These are phyloP conservation scores for Neogobius melanostomus DNA, from an alignment of 2,113 vertebrate species.

Conservation along the genomic window DNA sequence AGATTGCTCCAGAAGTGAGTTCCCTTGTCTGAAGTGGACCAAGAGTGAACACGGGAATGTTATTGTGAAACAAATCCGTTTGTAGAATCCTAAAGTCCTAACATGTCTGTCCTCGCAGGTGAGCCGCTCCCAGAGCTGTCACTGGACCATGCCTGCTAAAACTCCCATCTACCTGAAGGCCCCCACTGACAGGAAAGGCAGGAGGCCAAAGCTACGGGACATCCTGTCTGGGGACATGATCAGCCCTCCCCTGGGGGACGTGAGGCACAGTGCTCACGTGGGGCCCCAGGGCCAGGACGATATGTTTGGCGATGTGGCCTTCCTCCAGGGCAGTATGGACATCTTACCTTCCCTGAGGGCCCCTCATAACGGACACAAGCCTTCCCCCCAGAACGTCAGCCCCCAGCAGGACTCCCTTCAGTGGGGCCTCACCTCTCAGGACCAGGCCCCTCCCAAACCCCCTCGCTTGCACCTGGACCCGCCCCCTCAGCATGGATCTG, in stretches of 20 bases:
- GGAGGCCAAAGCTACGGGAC: conserved; percentile 77
- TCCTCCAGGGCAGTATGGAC: conserved; percentile 80
- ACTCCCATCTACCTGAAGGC: conserved; percentile 84
- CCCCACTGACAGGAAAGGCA: conserved; percentile 78
- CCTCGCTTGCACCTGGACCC: conserved; percentile 81
- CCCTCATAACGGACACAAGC: conserved; percentile 43
- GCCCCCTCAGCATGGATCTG: too few species aligned
- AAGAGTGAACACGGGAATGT: too few species aligned
- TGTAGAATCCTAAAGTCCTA: too few species aligned
- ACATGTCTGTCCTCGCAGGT: conserved; percentile 11
- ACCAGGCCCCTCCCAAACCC: conserved; percentile 81
- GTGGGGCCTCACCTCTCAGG: conserved; percentile 71
- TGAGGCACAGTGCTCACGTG: conserved; percentile 83
- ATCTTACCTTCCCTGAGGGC: conserved; percentile 70
- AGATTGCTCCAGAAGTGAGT: too few species aligned
- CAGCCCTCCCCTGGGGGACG: conserved; percentile 82
- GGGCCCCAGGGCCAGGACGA: conserved; percentile 75
- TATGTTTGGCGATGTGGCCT: conserved; percentile 84
- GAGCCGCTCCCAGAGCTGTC: too few species aligned
- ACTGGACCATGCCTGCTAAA: conserved; percentile 80
- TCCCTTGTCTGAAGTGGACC: too few species aligned
- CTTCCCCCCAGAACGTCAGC: conserved; percentile 35
- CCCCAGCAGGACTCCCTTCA: conserved; percentile 35
- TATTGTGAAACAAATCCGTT: too few species aligned
- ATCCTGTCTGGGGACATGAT: conserved; percentile 84